Evolutionary conservation across 1,140 invertebrate species (phyloP).

Genomic region (Drosophila serrata): DNA sequence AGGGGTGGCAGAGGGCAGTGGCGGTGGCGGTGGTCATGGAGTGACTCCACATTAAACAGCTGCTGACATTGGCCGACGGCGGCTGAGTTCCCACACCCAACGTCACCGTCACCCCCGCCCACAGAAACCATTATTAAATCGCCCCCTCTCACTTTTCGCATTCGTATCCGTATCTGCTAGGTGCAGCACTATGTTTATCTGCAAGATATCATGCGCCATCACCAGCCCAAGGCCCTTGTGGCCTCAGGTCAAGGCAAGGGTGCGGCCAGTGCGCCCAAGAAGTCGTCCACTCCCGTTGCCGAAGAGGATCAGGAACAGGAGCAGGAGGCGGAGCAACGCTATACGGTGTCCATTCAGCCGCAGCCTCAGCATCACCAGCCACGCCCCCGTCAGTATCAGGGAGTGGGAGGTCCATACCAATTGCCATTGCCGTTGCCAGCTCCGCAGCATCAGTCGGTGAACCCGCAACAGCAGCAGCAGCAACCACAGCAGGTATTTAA

Average conservation of each 20-base stretch:
- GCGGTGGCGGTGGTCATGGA: conserved; percentile 29
- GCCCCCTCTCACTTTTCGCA: conserved; percentile 34
- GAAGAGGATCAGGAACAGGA: conserved; percentile 71
- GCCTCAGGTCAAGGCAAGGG: conserved; percentile 67
- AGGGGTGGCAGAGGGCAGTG: background rate
- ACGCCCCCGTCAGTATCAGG: conserved; percentile 46
- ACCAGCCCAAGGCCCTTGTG: conserved; percentile 64
- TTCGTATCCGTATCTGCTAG: conserved; percentile 47
- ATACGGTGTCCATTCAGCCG: conserved; percentile 74
- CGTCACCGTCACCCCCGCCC: conserved; percentile 12
- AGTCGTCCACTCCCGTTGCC: conserved; percentile 57
- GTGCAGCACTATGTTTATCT: conserved; percentile 82
- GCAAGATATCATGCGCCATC: conserved; percentile 78
- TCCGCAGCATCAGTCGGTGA: conserved; percentile 65
- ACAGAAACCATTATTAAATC: conserved; percentile 45
- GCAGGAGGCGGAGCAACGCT: conserved; percentile 79
- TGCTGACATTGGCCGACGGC: conserved; percentile 56
- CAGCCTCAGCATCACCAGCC: conserved; percentile 46
- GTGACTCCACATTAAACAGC: conserved; percentile 48
- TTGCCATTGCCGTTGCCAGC: conserved; percentile 63
- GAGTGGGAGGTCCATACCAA: conserved; percentile 46
- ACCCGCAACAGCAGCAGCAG: conserved; percentile 43
- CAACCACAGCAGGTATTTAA: conserved; percentile 40
- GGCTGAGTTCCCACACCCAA: conserved; percentile 47
- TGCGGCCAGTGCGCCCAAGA: conserved; percentile 49